Conservation (phyloP, 2,888 invertebrate genomes). For the Blera fallax region DNA sequence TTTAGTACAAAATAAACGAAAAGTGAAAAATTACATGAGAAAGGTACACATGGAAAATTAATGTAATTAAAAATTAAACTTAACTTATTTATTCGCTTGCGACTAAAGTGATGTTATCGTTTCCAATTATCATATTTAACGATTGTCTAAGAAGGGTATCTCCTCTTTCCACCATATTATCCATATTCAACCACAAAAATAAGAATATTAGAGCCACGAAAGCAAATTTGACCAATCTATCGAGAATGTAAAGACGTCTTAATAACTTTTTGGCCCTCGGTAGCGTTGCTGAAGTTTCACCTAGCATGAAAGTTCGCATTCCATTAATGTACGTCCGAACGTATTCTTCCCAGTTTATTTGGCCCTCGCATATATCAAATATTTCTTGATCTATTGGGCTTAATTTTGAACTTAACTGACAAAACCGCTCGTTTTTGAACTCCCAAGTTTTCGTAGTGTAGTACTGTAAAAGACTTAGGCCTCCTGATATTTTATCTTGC, state of each 20-base stretch:
- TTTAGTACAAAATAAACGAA: neutral
- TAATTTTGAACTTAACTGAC: conserved; percentile 83
- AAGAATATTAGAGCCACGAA: conserved; percentile 78
- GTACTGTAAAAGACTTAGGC: conserved; percentile 86
- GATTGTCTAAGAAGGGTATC: conserved; percentile 76
- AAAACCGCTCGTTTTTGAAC: conserved; percentile 86
- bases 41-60: neutral
- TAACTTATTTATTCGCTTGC: conserved; percentile 19
- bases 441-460: conserved; percentile 91
- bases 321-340: conserved; percentile 89
- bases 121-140: conserved; percentile 73
- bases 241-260: conserved; percentile 82
- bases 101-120: conserved; percentile 70
- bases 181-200: conserved; percentile 80
- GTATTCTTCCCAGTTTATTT: conserved; percentile 86
- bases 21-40: neutral
- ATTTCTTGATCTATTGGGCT: conserved; percentile 83
- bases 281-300: conserved; percentile 90
- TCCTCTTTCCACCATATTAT: conserved; percentile 76
- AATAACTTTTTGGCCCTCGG: conserved; percentile 85
- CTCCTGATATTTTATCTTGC: conserved; percentile 84
- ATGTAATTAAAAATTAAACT: neutral
- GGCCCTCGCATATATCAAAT: conserved; percentile 84
- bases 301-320: conserved; percentile 91
- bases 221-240: conserved; percentile 79